These are phyloP conservation scores for Andrena bicolor DNA, from an alignment of 2,888 invertebrate genomes.

Conservation along the genomic window DNA sequence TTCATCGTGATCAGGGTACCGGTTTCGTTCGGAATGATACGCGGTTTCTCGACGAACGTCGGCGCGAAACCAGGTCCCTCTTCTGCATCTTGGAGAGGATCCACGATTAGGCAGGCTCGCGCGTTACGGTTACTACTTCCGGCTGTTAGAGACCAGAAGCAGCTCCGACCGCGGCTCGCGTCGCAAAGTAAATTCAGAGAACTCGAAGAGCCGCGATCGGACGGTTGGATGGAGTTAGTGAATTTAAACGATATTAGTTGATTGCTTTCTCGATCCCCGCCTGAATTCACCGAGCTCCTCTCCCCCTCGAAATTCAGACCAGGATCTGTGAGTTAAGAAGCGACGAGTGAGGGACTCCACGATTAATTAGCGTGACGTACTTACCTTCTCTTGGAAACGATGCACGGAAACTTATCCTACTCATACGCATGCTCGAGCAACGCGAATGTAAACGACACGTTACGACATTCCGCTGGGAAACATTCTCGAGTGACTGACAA, in stretches of 20 bases:
- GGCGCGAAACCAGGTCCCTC: constrained; percentile 97
- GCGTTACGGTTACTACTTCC: neutral
- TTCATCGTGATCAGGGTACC: constrained; percentile 99
- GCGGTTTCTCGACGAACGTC: constrained; percentile 98
- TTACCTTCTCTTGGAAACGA: constrained; percentile 52
- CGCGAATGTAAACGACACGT: neutral
- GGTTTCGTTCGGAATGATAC: constrained; percentile 99
- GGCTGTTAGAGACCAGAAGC: neutral
- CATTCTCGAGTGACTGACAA: neutral
- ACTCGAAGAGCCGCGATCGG: constrained; percentile 21
- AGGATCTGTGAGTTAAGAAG: constrained; percentile 54
- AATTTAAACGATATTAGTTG: constrained; percentile 42
- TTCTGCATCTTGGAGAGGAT: constrained; percentile 91
- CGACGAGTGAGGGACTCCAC: constrained; percentile 55
- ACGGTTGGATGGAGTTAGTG: neutral
- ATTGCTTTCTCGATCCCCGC: constrained; percentile 5
- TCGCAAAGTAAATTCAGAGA: neutral
- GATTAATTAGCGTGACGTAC: constrained; percentile 56
- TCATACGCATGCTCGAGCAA: constrained; percentile 2
- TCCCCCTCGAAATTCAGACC: neutral
- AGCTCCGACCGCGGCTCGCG: constrained; percentile 18
- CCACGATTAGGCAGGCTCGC: constrained; percentile 70
- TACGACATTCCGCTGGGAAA: constrained; percentile 7
- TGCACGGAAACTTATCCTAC: neutral
- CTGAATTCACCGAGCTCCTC: constrained; percentile 3